A percentile compares a stretch with the other conserved stretches of the same genome.
Evolutionary conservation across 2,797 vertebrate species (phyloP).

Genomic region (Discoglossus pictus): DNA sequence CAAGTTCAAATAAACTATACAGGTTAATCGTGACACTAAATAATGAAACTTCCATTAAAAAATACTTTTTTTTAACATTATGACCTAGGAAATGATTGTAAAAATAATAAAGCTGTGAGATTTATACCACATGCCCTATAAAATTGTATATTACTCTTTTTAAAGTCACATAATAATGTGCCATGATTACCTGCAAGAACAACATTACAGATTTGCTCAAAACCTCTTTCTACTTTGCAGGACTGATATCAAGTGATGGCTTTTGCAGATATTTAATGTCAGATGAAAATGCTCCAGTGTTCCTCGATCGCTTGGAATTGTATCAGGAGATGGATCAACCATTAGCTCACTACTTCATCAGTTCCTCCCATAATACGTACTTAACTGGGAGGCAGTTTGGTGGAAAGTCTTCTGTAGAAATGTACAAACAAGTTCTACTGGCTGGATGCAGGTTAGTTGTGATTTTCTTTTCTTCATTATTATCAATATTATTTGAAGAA

Average conservation of each 20-base stretch:
- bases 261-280: conserved; percentile 98
- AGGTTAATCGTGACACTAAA: no score
- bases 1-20: no score
- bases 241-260: conserved; percentile 90
- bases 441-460: conserved; percentile 90
- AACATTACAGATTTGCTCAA: no score
- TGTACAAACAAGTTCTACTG: conserved; percentile 96
- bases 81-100: conserved; percentile 13
- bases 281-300: conserved; percentile 96
- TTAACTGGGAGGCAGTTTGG: conserved; percentile 96
- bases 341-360: conserved; percentile 96
- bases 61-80: not conserved
- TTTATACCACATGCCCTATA: no score
- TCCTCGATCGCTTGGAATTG: conserved; percentile 91
- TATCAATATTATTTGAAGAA: not conserved
- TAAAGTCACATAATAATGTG: no score
- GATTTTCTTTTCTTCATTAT: not conserved
- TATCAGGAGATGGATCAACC: conserved; percentile 98
- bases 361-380: conserved; percentile 97
- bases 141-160: no score
- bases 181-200: no score
- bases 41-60: conserved; percentile 21
- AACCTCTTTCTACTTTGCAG: conserved; percentile 63
- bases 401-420: conserved; percentile 95
- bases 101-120: no score